Base-by-base conservation (phyloP, 2,888 invertebrate species). In the Melinaea menophilus region DNA sequence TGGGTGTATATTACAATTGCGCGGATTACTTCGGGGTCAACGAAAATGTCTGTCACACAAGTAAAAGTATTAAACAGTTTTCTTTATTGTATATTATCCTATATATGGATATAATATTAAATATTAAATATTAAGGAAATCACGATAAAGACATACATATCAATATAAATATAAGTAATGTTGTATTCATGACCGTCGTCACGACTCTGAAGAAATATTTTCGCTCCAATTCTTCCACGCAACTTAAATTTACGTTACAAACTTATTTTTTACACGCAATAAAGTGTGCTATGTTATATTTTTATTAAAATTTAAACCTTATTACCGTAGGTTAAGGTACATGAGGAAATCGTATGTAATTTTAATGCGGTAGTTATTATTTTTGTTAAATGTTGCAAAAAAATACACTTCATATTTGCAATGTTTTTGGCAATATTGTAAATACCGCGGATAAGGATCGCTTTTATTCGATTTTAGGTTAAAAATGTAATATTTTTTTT, bases 201-300 rank as follows among this genome's bases (percentile, higher is more conserved):
- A 31, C 51, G 51, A 51, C 13, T 51, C 31, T 51, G 41, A 51
- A 51, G 51, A 51, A 51, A 51, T 51, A 51, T 7, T 41, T 9
- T 22, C 31, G 51, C 31, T 51, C 51, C 51, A 51, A 9, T 51
- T 31, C 31, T 31, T 51, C 13, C 48, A 51, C 31, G 7, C 31
- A n/a, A 46, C 46, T 46, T 22, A 22, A n/a, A 41, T 41, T 41
- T 41, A 41, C 41, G 7, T 9, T 31, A 51, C 51, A 51, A n/a
- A 51, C 11, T 31, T 51, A 51, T n/a, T 51, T 22, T 51, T 51
- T 22, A 51, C 9, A 31, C 31, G 2, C 5, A 31, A 51, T 31
- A 31, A 51, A 9, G 2, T 3, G 7, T 31, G 11, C 9, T 48
- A 4, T 22, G 31, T 51, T 0, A 41, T 31, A 31, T 7, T 31